Conservation (phyloP, 1,140 invertebrate genomes). For the Bombus confusus region DNA sequence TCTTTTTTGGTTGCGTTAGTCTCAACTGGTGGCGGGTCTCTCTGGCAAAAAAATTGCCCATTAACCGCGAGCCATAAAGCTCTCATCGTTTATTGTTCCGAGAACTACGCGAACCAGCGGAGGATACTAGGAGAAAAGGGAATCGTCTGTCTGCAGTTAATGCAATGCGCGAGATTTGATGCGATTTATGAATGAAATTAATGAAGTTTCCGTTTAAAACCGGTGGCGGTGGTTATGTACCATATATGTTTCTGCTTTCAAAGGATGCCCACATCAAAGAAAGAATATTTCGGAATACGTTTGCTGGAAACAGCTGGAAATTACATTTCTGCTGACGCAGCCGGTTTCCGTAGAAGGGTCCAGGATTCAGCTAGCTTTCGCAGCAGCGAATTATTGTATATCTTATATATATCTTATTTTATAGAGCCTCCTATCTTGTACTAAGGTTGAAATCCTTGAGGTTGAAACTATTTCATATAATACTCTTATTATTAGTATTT, state of each 20-base stretch:
- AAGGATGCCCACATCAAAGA: conserved; percentile 1
- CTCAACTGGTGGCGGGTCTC: not conserved
- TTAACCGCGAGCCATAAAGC: not conserved
- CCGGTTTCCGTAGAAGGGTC: not conserved
- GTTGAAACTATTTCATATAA: too few species aligned
- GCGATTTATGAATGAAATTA: conserved; percentile 21
- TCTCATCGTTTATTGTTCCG: conserved; percentile 17
- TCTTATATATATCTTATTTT: too few species aligned
- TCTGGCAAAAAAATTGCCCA: not conserved
- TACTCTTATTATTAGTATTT: too few species aligned
- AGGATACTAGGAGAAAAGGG: not conserved
- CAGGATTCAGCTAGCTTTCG: not conserved
- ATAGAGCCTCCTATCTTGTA: not conserved
- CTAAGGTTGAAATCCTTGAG: not conserved
- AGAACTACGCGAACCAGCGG: not conserved
- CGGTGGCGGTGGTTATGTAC: not conserved
- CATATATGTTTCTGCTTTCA: not conserved
- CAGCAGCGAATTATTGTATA: too few species aligned
- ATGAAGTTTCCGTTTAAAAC: not conserved
- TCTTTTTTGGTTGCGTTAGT: not conserved
- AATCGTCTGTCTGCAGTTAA: not conserved
- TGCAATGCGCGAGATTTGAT: not conserved
- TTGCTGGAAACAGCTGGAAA: not conserved
- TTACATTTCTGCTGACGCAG: not conserved
- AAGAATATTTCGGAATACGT: conserved; percentile 4